Percentiles rank a stretch among this genome's conserved stretches.
These are phyloP conservation scores for Chrysina gloriosa DNA, from an alignment of 2,888 invertebrate species.

Conservation along the genomic window DNA sequence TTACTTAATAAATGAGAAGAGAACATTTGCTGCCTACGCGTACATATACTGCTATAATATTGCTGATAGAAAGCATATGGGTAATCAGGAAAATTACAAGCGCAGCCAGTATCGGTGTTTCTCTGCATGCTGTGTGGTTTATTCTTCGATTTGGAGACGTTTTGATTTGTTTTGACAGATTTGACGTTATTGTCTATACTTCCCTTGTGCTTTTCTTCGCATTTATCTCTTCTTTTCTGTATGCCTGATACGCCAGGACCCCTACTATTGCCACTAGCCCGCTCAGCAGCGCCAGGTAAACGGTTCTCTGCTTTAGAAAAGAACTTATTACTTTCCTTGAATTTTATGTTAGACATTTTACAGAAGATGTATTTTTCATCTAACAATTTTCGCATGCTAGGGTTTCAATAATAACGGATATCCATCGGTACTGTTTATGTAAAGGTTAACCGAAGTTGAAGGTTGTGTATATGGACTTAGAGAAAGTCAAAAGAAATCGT, in stretches of 20 bases:
- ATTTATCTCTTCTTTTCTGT: slow-evolving; percentile 37
- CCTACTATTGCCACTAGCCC: slow-evolving; percentile 39
- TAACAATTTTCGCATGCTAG: slow-evolving; percentile 35
- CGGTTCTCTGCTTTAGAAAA: slow-evolving; percentile 46
- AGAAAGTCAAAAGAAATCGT: slow-evolving; percentile 21
- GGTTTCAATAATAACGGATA: slow-evolving; percentile 23
- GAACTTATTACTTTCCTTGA: slow-evolving; percentile 44
- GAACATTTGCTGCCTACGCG: slow-evolving; percentile 20
- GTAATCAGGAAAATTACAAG: slow-evolving; percentile 23
- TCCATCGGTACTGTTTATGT: slow-evolving; percentile 29
- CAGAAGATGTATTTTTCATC: slow-evolving; percentile 23
- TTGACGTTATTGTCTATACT: slow-evolving; percentile 46
- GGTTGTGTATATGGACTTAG: slow-evolving; percentile 21
- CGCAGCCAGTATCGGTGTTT: background rate
- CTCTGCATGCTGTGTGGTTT: slow-evolving; percentile 4
- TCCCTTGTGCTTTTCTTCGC: slow-evolving; percentile 44
- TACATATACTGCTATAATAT: background rate
- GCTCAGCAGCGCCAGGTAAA: slow-evolving; percentile 27
- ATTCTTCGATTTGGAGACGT: slow-evolving; percentile 18
- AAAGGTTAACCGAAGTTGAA: slow-evolving; percentile 34
- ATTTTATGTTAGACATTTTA: slow-evolving; percentile 39
- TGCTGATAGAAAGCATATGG: slow-evolving; percentile 9
- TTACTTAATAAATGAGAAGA: slow-evolving; percentile 15
- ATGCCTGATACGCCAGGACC: slow-evolving; percentile 39
- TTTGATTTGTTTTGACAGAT: slow-evolving; percentile 24